Conservation (phyloP, 2,888 invertebrate genomes). For the Tyria jacobaeae region DNA sequence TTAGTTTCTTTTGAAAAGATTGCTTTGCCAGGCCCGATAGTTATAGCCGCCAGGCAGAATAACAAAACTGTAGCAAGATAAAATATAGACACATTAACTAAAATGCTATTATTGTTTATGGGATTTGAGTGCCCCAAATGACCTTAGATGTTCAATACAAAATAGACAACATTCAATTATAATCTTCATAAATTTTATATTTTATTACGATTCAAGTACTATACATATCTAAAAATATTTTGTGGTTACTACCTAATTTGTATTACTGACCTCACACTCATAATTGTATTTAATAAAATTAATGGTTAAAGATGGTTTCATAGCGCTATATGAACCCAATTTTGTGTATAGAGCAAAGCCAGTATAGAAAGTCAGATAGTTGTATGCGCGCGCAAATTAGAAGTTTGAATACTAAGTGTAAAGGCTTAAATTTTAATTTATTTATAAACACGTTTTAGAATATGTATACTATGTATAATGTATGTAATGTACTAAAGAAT, state of each 20-base stretch:
- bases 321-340: too few relatives aligned
- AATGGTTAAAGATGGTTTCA: too few relatives aligned
- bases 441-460: neutral
- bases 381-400: too few relatives aligned
- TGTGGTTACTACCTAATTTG: too few relatives aligned
- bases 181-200: too few relatives aligned
- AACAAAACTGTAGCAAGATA: conserved; percentile 19
- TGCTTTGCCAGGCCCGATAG: neutral
- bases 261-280: too few relatives aligned
- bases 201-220: too few relatives aligned
- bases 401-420: neutral
- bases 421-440: conserved; percentile 4
- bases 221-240: too few relatives aligned
- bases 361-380: too few relatives aligned
- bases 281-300: too few relatives aligned
- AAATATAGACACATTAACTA: conserved; percentile 5
- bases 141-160: neutral
- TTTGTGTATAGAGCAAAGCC: too few relatives aligned
- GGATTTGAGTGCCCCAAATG: neutral
- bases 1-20: conserved; percentile 18
- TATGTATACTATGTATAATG: neutral
- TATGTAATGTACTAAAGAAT: neutral
- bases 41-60: conserved; percentile 12
- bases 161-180: too few relatives aligned
- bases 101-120: neutral